Percentiles rank a stretch among this genome's conserved stretches.
Evolutionary conservation across 2,888 invertebrate species (phyloP).

Genomic region (Tachina grossa): DNA sequence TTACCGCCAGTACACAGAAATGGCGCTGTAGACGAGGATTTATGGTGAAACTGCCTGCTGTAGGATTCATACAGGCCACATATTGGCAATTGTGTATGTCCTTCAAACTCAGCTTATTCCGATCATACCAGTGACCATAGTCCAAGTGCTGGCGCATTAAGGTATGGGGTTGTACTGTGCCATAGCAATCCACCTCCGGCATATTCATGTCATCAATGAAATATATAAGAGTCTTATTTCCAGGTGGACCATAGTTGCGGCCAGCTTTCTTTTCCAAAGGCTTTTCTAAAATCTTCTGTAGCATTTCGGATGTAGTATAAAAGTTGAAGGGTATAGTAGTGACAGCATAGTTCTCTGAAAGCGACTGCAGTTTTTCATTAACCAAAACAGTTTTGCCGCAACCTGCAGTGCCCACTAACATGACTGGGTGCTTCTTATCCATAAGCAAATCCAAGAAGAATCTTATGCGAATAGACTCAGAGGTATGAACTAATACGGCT

Average conservation of each 20-base stretch:
- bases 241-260: conserved; percentile 97
- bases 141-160: conserved; percentile 97
- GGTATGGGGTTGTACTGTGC: conserved; percentile 98
- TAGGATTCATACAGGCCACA: conserved; percentile 98
- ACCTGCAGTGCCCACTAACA: conserved; percentile 97
- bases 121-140: conserved; percentile 97
- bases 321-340: conserved; percentile 98
- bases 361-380: conserved; percentile 87
- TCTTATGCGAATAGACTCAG: conserved; percentile 94
- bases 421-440: conserved; percentile 94
- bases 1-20: conserved; percentile 94
- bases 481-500: conserved; percentile 95
- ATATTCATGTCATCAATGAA: conserved; percentile 99
- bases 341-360: conserved; percentile 93
- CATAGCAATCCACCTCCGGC: conserved; percentile 95
- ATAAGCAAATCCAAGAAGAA: conserved; percentile 95
- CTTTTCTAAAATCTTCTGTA: conserved; percentile 96
- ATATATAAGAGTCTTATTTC: conserved; percentile 95
- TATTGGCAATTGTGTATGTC: conserved; percentile 99
- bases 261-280: conserved; percentile 98
- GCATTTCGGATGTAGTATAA: conserved; percentile 96
- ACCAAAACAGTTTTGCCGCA: conserved; percentile 96
- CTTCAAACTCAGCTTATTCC: conserved; percentile 93
- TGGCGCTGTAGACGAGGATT: conserved; percentile 96
- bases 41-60: conserved; percentile 98